Conservation (phyloP, 2,888 invertebrate genomes). For the Agrochola macilenta region DNA sequence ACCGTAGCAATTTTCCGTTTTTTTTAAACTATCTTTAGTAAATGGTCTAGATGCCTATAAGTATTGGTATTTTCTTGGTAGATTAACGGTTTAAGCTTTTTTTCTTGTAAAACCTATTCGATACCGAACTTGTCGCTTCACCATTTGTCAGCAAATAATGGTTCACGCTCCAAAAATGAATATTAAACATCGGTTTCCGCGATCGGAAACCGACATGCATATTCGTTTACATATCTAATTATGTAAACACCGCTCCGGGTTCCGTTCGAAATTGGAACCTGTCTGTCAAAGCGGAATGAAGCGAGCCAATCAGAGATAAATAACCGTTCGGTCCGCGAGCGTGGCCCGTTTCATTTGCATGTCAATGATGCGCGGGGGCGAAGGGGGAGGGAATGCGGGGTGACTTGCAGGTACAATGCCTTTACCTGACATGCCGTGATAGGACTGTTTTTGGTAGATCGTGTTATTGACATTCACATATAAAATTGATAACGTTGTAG, state of each 20-base stretch:
- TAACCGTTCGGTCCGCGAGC: conserved; percentile 85
- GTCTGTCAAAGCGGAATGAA: conserved; percentile 88
- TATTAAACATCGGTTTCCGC: conserved; percentile 32
- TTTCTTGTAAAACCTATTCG: neutral
- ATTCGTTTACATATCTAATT: conserved; percentile 80
- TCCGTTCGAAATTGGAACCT: conserved; percentile 85
- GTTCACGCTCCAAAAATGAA: conserved; percentile 15
- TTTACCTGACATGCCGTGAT: conserved; percentile 79
- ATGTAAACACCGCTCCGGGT: conserved; percentile 78
- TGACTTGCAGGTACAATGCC: conserved; percentile 76
- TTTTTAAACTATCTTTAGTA: neutral
- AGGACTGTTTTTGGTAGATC: conserved; percentile 65
- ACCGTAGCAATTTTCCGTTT: neutral
- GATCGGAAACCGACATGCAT: conserved; percentile 57
- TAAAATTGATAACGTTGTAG: conserved; percentile 19
- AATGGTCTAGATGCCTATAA: neutral
- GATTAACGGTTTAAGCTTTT: neutral
- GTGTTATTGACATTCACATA: conserved; percentile 45
- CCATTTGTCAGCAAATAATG: neutral
- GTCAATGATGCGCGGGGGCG: conserved; percentile 80
- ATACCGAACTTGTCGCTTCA: neutral
- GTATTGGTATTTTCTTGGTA: neutral
- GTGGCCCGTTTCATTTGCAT: conserved; percentile 88
- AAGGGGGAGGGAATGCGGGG: conserved; percentile 57
- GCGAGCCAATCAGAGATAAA: conserved; percentile 90